Evolutionary conservation across 2,113 vertebrate genomes (phyloP).

Genomic region (Strix uralensis): DNA sequence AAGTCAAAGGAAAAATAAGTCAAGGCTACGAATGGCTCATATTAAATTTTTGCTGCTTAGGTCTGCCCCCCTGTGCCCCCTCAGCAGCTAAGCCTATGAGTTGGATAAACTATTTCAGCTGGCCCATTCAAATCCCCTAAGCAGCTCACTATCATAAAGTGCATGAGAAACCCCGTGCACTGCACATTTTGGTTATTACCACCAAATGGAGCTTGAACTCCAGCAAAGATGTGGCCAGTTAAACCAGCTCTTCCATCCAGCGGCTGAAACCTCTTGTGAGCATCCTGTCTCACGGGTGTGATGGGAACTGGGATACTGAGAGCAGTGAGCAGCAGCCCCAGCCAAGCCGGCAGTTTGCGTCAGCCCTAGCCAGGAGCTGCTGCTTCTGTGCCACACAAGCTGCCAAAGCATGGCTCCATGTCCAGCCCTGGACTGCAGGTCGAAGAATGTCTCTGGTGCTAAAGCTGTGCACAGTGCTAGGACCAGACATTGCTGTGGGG

Average conservation of each 20-base stretch:
- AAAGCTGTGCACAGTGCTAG: not conserved
- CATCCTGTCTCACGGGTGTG: not conserved
- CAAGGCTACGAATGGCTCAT: not conserved
- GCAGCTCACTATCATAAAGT: not conserved
- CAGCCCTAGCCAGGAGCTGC: not conserved
- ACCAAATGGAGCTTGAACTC: not conserved
- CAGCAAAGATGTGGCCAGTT: not conserved
- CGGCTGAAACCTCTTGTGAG: not conserved
- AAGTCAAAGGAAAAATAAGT: not conserved
- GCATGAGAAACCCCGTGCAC: not conserved
- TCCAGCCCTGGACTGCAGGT: not conserved
- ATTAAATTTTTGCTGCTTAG: not conserved
- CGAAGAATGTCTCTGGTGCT: not conserved
- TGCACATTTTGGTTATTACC: not conserved
- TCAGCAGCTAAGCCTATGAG: not conserved
- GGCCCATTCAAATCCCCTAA: not conserved
- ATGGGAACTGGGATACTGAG: not conserved
- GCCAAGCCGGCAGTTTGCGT: not conserved
- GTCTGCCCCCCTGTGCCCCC: not conserved
- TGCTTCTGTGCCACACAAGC: not conserved
- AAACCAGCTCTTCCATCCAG: not conserved
- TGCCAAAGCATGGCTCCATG: not conserved
- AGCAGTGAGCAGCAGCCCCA: not conserved
- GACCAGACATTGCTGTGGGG: not conserved
- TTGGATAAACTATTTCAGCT: not conserved